Conservation (phyloP, 2,888 invertebrate genomes). For the Orthonychiurus folsomi region DNA sequence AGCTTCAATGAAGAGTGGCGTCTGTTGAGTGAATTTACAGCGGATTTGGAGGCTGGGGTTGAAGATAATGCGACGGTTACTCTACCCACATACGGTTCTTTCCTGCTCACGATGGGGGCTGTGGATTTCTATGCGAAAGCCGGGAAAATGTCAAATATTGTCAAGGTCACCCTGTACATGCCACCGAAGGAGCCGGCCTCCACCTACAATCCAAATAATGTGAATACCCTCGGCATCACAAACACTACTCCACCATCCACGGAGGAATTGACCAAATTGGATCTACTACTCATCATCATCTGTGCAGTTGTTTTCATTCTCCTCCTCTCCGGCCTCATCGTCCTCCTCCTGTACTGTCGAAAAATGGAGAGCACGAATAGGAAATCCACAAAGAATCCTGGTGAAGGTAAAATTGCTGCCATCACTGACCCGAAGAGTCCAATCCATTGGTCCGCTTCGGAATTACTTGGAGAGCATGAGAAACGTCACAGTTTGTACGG, state of each 20-base stretch:
- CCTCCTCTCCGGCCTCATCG: slow-evolving; percentile 33
- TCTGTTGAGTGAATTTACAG: slow-evolving; percentile 28
- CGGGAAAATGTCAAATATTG: slow-evolving; percentile 37
- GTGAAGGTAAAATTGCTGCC: slow-evolving; percentile 38
- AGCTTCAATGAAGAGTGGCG: slow-evolving; percentile 33
- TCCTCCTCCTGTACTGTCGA: slow-evolving; percentile 34
- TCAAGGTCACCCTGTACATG: slow-evolving; percentile 28
- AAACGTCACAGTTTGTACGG: slow-evolving; percentile 49
- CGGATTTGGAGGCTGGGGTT: slow-evolving; percentile 37
- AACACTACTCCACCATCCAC: slow-evolving; percentile 37
- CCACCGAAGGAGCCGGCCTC: slow-evolving; percentile 35
- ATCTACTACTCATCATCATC: slow-evolving; percentile 34
- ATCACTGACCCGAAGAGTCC: slow-evolving; percentile 39
- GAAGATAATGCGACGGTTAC: slow-evolving; percentile 36
- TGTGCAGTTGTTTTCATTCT: slow-evolving; percentile 36
- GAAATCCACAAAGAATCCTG: slow-evolving; percentile 31
- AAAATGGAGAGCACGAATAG: slow-evolving; percentile 27
- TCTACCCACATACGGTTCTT: slow-evolving; percentile 33
- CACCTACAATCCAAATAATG: slow-evolving; percentile 22
- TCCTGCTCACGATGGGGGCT: slow-evolving; percentile 19
- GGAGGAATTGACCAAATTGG: slow-evolving; percentile 32
- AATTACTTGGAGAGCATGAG: slow-evolving; percentile 53
- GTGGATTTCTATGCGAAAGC: slow-evolving; percentile 23
- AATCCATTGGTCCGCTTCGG: slow-evolving; percentile 51
- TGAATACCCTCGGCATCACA: slow-evolving; percentile 19